These are phyloP conservation scores for Sitophilus oryzae DNA, from an alignment of 1,140 invertebrate species.

Conservation along the genomic window DNA sequence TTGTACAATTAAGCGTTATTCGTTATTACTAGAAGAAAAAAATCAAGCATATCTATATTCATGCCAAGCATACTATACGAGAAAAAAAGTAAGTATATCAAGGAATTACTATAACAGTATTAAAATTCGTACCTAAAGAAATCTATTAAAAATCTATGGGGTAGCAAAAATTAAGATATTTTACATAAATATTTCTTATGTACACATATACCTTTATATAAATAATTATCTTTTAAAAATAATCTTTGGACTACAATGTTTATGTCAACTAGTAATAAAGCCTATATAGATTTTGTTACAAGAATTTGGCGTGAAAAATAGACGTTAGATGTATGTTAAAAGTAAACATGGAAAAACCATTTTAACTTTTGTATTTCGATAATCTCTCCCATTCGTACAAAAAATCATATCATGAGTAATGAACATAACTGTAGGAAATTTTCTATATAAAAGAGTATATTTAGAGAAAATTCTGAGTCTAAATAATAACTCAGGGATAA, in stretches of 20 bases:
- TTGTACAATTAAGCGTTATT: slow-evolving; percentile 24
- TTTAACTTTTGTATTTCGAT: slow-evolving; percentile 12
- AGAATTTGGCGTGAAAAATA: slow-evolving; percentile 39
- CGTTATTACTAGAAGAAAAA: slow-evolving; percentile 29
- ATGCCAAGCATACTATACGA: slow-evolving; percentile 35
- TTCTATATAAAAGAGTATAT: too few relatives aligned
- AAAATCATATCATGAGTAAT: too few relatives aligned
- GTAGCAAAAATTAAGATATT: slow-evolving; percentile 43
- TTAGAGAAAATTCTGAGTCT: slow-evolving; percentile 16
- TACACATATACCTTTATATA: slow-evolving; percentile 35
- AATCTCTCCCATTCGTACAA: neutral
- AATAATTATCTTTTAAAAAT: slow-evolving; percentile 41
- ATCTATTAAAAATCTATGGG: slow-evolving; percentile 5
- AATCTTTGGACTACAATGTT: slow-evolving; percentile 20
- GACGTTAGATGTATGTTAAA: slow-evolving; percentile 30
- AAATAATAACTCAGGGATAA: slow-evolving; percentile 22
- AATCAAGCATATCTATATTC: slow-evolving; percentile 40
- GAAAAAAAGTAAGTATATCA: slow-evolving; percentile 29
- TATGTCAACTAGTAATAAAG: slow-evolving; percentile 25
- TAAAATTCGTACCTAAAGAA: slow-evolving; percentile 44
- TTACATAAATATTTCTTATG: slow-evolving; percentile 35
- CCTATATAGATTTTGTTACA: slow-evolving; percentile 41
- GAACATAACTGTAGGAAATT: too few relatives aligned
- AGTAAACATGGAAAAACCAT: slow-evolving; percentile 22
- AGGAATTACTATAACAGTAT: slow-evolving; percentile 40